Conservation (phyloP, 2,797 vertebrate species). For the Microctenopoma stevenorrisi region DNA sequence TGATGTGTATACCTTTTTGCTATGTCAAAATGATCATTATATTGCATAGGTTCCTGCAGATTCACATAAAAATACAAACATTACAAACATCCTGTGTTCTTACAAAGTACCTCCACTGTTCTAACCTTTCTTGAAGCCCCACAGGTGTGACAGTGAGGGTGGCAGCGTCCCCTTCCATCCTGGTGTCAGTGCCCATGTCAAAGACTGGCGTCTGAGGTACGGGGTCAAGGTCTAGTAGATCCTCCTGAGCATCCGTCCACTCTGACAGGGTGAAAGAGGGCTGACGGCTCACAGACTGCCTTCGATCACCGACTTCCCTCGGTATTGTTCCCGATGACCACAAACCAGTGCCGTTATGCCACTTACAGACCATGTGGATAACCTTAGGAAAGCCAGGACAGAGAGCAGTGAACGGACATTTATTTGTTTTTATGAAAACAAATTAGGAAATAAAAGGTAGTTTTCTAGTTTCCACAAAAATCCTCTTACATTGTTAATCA, state of each 20-base stretch:
- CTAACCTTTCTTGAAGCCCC: slow-evolving; percentile 96
- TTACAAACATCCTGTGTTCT: background rate
- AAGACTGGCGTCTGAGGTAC: slow-evolving; percentile 94
- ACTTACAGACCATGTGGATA: slow-evolving; percentile 85
- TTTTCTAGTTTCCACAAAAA: no score
- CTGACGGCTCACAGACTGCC: slow-evolving; percentile 96
- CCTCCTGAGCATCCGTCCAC: slow-evolving; percentile 94
- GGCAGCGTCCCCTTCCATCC: slow-evolving; percentile 88
- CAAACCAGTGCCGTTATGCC: slow-evolving; percentile 57
- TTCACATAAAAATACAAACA: background rate
- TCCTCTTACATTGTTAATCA: background rate
- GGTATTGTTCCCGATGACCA: slow-evolving; percentile 64
- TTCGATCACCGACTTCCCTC: slow-evolving; percentile 86
- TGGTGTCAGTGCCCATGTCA: slow-evolving; percentile 90
- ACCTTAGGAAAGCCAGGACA: slow-evolving; percentile 74
- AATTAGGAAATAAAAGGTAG: background rate
- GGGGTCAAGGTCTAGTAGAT: slow-evolving; percentile 91
- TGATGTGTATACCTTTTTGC: background rate
- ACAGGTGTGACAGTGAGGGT: slow-evolving; percentile 93
- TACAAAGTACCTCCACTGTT: background rate
- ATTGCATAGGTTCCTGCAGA: background rate
- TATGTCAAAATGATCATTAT: background rate
- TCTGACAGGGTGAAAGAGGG: slow-evolving; percentile 98
- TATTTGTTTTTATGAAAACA: background rate
- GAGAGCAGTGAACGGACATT: background rate